Evolutionary conservation across 2,888 invertebrate species (phyloP).

Genomic region (Scrobipalpa costella): DNA sequence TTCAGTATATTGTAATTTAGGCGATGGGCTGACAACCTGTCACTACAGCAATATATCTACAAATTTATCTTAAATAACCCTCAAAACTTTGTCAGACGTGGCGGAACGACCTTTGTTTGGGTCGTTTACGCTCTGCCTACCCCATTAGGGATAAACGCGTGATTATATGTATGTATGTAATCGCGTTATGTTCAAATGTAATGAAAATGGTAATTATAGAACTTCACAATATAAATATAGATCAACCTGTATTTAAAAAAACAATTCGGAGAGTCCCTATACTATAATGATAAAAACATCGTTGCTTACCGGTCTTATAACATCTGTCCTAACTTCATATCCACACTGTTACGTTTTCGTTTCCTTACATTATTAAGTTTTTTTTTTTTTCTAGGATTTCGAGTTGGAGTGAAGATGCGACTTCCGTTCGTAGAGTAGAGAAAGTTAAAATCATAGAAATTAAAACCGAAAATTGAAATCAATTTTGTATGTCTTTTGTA

Average conservation of each 20-base stretch:
- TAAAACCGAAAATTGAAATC: no score
- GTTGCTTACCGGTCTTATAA: slow-evolving; percentile 65
- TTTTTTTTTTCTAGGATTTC: background rate
- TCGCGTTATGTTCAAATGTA: no score
- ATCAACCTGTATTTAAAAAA: slow-evolving; percentile 49
- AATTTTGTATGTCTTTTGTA: no score
- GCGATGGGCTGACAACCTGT: no score
- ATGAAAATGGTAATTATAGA: background rate
- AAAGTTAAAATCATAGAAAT: slow-evolving; percentile 51
- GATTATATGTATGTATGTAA: no score
- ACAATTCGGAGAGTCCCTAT: slow-evolving; percentile 36
- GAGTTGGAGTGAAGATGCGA: slow-evolving; percentile 38
- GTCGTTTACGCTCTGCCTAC: no score
- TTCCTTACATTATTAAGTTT: slow-evolving; percentile 2
- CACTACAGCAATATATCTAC: no score
- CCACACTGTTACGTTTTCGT: slow-evolving; percentile 28
- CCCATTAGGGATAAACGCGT: no score
- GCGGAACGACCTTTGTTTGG: no score
- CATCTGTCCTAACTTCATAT: slow-evolving; percentile 59
- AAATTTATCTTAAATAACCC: no score
- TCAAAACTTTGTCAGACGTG: no score
- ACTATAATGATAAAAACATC: slow-evolving; percentile 40
- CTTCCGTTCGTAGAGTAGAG: slow-evolving; percentile 52
- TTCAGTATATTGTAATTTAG: no score
- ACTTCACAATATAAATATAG: background rate